Percentiles rank a stretch among this genome's conserved stretches.
Evolutionary conservation across 2,113 vertebrate genomes (phyloP).

Genomic region (Aldabrachelys gigantea): DNA sequence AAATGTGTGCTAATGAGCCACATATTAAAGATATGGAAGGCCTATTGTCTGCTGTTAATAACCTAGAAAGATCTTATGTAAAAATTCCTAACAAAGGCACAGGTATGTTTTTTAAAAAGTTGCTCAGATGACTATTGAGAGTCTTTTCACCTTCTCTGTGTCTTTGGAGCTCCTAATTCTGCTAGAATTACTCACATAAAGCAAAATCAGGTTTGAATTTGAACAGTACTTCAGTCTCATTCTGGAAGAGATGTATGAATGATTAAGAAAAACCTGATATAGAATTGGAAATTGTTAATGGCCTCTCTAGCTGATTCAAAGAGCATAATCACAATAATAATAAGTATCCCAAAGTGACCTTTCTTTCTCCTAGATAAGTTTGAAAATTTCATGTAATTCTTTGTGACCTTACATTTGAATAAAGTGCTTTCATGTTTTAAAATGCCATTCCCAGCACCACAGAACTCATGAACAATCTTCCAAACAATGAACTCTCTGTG

Average conservation of each 20-base stretch:
- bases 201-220: neutral
- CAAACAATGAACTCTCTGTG: neutral
- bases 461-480: neutral
- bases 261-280: neutral
- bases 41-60: neutral
- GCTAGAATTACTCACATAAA: neutral
- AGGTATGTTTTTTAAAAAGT: neutral
- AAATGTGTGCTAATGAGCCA: slow-evolving; percentile 10
- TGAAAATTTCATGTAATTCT: neutral
- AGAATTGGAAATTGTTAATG: slow-evolving; percentile 19
- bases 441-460: slow-evolving; percentile 8
- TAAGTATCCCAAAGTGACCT: neutral
- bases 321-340: slow-evolving; percentile 20
- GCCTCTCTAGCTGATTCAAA: slow-evolving; percentile 7
- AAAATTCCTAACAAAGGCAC: neutral
- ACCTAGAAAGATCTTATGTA: neutral
- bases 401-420: neutral
- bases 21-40: neutral
- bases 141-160: neutral
- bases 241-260: neutral
- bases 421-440: slow-evolving; percentile 18
- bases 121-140: fast-evolving
- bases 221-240: neutral
- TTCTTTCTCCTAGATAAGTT: neutral
- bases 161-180: neutral